These are phyloP conservation scores for Drosophila austrosaltans DNA, from an alignment of 2,888 invertebrate genomes.

Conservation along the genomic window DNA sequence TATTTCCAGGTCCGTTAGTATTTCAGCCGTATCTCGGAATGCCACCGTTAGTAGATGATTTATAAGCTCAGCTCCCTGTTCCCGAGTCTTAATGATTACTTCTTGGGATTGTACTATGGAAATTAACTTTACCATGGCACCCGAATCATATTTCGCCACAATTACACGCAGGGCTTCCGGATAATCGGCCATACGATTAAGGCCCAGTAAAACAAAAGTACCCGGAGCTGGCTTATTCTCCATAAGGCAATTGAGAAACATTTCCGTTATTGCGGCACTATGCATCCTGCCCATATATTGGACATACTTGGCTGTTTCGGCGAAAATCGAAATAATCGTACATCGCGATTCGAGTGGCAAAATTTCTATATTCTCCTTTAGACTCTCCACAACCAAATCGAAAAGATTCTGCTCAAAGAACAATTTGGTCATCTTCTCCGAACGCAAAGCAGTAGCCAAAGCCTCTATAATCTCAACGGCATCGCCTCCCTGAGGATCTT, in stretches of 20 bases:
- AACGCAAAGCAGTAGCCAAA: slow-evolving; percentile 69
- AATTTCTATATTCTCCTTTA: slow-evolving; percentile 41
- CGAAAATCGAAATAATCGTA: slow-evolving; percentile 66
- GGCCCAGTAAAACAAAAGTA: slow-evolving; percentile 62
- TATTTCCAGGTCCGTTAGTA: slow-evolving; percentile 52
- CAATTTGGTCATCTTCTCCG: slow-evolving; percentile 70
- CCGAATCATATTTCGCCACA: slow-evolving; percentile 53
- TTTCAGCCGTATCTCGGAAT: slow-evolving; percentile 56
- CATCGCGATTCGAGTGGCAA: slow-evolving; percentile 51
- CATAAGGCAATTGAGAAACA: slow-evolving; percentile 68
- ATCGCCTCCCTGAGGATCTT: slow-evolving; percentile 51
- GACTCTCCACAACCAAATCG: slow-evolving; percentile 62
- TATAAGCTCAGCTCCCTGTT: slow-evolving; percentile 69
- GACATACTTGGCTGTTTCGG: slow-evolving; percentile 70
- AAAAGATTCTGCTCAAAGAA: slow-evolving; percentile 80
- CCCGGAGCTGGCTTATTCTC: slow-evolving; percentile 50
- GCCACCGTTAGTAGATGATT: slow-evolving; percentile 57
- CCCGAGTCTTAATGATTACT: slow-evolving; percentile 64
- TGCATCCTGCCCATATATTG: slow-evolving; percentile 65
- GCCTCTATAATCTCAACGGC: slow-evolving; percentile 68
- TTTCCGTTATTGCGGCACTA: slow-evolving; percentile 54
- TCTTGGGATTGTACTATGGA: slow-evolving; percentile 45
- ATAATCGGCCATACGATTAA: slow-evolving; percentile 70
- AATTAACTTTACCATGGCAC: slow-evolving; percentile 51
- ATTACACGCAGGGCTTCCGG: slow-evolving; percentile 61